Percentiles rank a stretch among this genome's conserved stretches.
These are phyloP conservation scores for Argyra leucocephala DNA, from an alignment of 2,888 invertebrate species.

Conservation along the genomic window DNA sequence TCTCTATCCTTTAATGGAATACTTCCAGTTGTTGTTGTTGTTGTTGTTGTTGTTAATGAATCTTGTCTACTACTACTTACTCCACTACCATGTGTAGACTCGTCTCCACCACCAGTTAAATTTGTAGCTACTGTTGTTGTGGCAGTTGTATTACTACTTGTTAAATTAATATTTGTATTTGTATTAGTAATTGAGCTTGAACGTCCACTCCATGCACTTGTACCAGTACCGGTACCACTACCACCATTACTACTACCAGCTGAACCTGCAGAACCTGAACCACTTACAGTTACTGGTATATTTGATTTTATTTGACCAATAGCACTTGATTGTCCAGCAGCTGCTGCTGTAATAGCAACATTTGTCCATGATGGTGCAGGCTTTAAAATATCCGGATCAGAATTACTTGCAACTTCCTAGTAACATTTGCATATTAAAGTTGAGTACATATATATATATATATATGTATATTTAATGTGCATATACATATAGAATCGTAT, in stretches of 20 bases:
- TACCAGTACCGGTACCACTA: constrained; percentile 23
- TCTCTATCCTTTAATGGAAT: constrained; percentile 18
- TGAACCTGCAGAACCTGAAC: constrained; percentile 32
- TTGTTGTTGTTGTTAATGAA: constrained; percentile 11
- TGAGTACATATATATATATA: neutral
- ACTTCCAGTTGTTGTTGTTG: constrained; percentile 12
- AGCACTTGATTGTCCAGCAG: constrained; percentile 24
- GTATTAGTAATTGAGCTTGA: neutral
- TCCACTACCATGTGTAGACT: constrained; percentile 9
- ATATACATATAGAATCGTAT: neutral
- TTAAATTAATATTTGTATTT: neutral
- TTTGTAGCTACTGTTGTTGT: neutral
- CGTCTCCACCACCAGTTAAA: too few relatives aligned
- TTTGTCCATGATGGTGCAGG: constrained; percentile 51
- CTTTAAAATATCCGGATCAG: constrained; percentile 43
- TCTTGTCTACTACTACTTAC: neutral
- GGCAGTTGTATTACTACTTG: neutral
- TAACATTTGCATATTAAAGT: constrained; percentile 11
- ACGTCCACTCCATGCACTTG: constrained; percentile 18
- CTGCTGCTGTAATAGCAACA: constrained; percentile 37
- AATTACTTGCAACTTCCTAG: constrained; percentile 40
- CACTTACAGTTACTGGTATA: constrained; percentile 32
- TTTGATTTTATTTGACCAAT: constrained; percentile 24
- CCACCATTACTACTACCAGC: constrained; percentile 26
- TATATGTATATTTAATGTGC: neutral